Base-by-base conservation (phyloP, 1,140 invertebrate genomes). In the Oryzaephilus surinamensis region DNA sequence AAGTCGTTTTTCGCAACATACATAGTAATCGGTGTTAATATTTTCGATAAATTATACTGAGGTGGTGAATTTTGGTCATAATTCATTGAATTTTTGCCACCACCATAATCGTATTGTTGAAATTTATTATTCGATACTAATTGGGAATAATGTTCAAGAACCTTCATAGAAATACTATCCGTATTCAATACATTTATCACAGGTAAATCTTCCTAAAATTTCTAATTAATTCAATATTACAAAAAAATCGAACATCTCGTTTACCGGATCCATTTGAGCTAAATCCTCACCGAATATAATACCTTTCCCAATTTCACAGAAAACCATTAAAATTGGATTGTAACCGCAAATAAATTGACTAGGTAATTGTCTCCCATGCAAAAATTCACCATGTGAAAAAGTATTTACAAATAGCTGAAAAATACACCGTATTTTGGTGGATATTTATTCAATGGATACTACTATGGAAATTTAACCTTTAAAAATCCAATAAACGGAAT, bases 51-150 rank as follows among this genome's bases (percentile, higher is more conserved):
- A 19, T 19, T 6, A 14, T 34, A 34, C 10, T 13, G 6, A 7
- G 32, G 32, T 23, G 32, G 32, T n/a, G 14, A 6, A 23, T 8
- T 10, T 10, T 19, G 24, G 14, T 34, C 24, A 12, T 34, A 34
- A 3, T 10, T n/a, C 14, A 8, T 19, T 20, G 24, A 21, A 34
- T 34, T 34, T 34, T 34, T 19, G 12, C 14, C 11, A 17, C 0
- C 6, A 1, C 32, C 32, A 14, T 34, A 21, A 21, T 34, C 32
- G 19, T 34, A 34, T 13, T 34, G 32, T 16, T 34, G 18, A 34
- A 34, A 34, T n/a, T 21, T 20, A 13, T 19, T 10, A n/a, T 5
- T 13, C 7, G 12, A n/a, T 6, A 20, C 15, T 4, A 34, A 13
- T 12, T 34, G 32, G n/a, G 24, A 14, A 12, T 6, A 34, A 21